Base-by-base conservation (phyloP, 30 jellyfish, hydroid and myxozoan species). In the Aurelia aurita region DNA sequence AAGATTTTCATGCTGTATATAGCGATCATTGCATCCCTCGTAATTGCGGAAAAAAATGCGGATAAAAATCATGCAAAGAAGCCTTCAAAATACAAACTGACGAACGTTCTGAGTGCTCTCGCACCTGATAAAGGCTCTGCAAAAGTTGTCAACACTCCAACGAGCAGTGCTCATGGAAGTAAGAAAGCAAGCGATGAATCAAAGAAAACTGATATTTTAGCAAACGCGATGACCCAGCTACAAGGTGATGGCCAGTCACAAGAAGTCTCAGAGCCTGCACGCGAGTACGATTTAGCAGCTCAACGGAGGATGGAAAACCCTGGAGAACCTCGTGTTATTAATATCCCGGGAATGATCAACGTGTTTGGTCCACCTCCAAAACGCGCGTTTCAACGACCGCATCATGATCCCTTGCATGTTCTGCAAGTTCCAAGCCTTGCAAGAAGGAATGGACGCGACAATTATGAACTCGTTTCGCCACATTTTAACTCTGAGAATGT, bases 301-400 rank as follows among this genome's bases (percentile, higher is more conserved):
- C 95, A 72, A 26, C 76, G 87, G 6, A 45, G 87, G 23, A 58
- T 60, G 74, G 88, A 80, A 31, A 79, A 65, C 1, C 58, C 95
- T 2, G 89, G 92, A 1, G 73, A 72, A 16, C 68, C 88, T 19
- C 74, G 84, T 23, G 88, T 87, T 19, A 94, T 94, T 45, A 94
- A 89, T 44, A 90, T 94, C 16, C 99, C 99, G 10, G 99, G 99
- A 18, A 96, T 96, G 84, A 83, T 94, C 10, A 88, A 94, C 77
- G 97, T 94, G 12, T 94, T 83, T 53, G 99, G 99, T 2, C 97
- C 97, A 0, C 97, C 99, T 54, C 99, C 99, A 5, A 93, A 87
- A 62, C 49, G 32, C 39, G 51, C 44, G 13, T 35, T 58, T 45
- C 70, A 79, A 10, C 95, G 80, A 18, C 90, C 72, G 13, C 90